These are phyloP conservation scores for Notarius lentiginosus DNA, from an alignment of 2,113 vertebrate species.

Conservation along the genomic window DNA sequence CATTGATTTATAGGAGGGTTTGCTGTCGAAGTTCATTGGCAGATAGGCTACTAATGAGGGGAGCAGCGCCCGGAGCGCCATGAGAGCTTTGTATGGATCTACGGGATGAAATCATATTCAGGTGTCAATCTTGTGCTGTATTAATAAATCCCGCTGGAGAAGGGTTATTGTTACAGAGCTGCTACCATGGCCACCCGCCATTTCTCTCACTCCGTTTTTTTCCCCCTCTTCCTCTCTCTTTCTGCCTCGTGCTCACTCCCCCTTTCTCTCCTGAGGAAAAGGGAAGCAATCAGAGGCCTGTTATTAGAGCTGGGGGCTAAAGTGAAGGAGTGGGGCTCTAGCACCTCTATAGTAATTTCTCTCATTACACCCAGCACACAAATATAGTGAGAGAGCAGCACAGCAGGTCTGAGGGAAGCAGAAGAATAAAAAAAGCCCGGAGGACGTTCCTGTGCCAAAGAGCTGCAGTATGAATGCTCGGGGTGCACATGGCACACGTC, in stretches of 20 bases:
- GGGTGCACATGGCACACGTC: conserved; percentile 21
- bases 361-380: conserved; percentile 46
- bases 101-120: conserved; percentile 70
- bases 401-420: conserved; percentile 33
- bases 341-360: conserved; percentile 52
- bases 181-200: conserved; percentile 42
- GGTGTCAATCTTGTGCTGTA: conserved; percentile 71
- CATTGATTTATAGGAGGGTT: conserved; percentile 54
- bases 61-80: conserved; percentile 34
- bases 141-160: conserved; percentile 68
- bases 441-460: conserved; percentile 24
- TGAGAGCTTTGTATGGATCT: conserved; percentile 53
- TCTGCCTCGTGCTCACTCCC: conserved; percentile 31
- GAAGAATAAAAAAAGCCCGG: conserved; percentile 23
- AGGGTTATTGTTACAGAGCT: conserved; percentile 64
- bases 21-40: conserved; percentile 55
- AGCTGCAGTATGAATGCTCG: conserved; percentile 25
- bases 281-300: conserved; percentile 58
- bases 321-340: conserved; percentile 51
- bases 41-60: conserved; percentile 54
- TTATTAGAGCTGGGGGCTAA: conserved; percentile 58
- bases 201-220: conserved; percentile 21
- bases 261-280: conserved; percentile 52
- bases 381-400: conserved; percentile 41
- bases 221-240: conserved; percentile 27